phyloP scores from a whole-genome alignment of 2,888 invertebrate genomes.

The Thymelicus sylvestris region DNA sequence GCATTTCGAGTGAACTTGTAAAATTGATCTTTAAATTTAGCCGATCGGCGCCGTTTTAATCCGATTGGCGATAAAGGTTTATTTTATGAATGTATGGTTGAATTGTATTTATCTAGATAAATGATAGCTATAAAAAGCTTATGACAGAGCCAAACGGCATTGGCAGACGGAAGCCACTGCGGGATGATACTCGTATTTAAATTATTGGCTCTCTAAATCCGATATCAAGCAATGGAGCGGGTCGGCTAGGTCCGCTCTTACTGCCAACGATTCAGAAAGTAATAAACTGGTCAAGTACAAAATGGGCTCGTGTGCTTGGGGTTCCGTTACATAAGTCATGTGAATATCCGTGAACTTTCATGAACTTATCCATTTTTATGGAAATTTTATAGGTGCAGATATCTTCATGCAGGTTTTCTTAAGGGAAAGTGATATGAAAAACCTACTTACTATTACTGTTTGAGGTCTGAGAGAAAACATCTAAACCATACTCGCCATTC shows the following conservation, averaged over 20 bases:
- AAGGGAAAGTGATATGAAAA: no score
- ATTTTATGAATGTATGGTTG: constrained; percentile 30
- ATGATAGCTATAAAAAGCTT: constrained; percentile 38
- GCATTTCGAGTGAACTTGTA: no score
- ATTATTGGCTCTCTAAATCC: constrained; percentile 34
- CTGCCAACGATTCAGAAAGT: constrained; percentile 9
- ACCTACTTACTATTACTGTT: no score
- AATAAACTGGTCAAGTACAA: constrained; percentile 6
- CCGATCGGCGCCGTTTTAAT: constrained; percentile 6
- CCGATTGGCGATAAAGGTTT: constrained; percentile 8
- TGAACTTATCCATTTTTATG: no score
- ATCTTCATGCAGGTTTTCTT: no score
- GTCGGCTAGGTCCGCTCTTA: not conserved
- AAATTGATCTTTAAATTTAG: no score
- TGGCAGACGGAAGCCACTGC: constrained; percentile 29
- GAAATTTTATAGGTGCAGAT: no score
- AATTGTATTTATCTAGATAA: constrained; percentile 38
- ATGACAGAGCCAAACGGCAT: constrained; percentile 33
- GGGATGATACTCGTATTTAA: constrained; percentile 32
- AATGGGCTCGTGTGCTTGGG: not conserved
- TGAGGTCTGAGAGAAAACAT: no score
- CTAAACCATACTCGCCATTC: no score
- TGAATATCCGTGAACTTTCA: not conserved
- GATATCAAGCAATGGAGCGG: constrained; percentile 20
- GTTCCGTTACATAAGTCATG: not conserved